These are phyloP conservation scores for Dusona sp. DNA, from an alignment of 2,888 invertebrate genomes.

Conservation along the genomic window DNA sequence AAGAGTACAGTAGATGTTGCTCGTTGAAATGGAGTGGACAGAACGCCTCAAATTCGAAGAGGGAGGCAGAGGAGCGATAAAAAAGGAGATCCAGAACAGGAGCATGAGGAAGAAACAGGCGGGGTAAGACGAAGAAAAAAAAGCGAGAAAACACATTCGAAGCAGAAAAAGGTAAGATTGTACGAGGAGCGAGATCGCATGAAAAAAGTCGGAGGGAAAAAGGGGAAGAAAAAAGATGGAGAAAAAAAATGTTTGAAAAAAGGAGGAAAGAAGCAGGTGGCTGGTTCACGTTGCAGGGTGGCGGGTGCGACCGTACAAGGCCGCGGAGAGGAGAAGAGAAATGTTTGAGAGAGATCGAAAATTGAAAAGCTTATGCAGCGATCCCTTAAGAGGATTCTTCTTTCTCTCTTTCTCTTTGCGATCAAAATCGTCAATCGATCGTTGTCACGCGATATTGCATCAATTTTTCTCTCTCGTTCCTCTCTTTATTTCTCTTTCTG, in stretches of 20 bases:
- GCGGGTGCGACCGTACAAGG: slow-evolving; percentile 81
- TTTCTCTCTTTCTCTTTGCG: slow-evolving; percentile 33
- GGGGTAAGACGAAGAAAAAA: slow-evolving; percentile 4
- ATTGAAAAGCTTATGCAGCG: slow-evolving; percentile 65
- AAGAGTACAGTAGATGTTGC: not conserved
- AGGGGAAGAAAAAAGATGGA: slow-evolving; percentile 39
- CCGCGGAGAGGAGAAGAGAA: slow-evolving; percentile 72
- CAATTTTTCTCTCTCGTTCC: slow-evolving; percentile 65
- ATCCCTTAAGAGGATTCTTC: slow-evolving; percentile 60
- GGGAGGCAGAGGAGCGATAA: not conserved
- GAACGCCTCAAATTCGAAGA: slow-evolving; percentile 26
- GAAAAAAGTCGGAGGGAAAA: slow-evolving; percentile 55
- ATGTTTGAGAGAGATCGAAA: slow-evolving; percentile 52
- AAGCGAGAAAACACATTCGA: slow-evolving; percentile 3
- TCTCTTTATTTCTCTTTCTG: slow-evolving; percentile 32
- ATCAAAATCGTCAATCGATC: slow-evolving; percentile 69
- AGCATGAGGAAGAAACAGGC: not conserved
- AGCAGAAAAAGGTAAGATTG: slow-evolving; percentile 40
- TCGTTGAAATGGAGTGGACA: not conserved
- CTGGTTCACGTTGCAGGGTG: slow-evolving; percentile 77
- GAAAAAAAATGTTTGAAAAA: slow-evolving; percentile 64
- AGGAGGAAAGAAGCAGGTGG: slow-evolving; percentile 71
- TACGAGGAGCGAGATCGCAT: slow-evolving; percentile 60
- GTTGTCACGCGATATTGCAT: slow-evolving; percentile 71
- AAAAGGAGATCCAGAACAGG: not conserved